Percentiles rank a stretch among this genome's conserved stretches.
Conservation (phyloP, 2,113 vertebrate genomes). For the Ceratotherium simum region DNA sequence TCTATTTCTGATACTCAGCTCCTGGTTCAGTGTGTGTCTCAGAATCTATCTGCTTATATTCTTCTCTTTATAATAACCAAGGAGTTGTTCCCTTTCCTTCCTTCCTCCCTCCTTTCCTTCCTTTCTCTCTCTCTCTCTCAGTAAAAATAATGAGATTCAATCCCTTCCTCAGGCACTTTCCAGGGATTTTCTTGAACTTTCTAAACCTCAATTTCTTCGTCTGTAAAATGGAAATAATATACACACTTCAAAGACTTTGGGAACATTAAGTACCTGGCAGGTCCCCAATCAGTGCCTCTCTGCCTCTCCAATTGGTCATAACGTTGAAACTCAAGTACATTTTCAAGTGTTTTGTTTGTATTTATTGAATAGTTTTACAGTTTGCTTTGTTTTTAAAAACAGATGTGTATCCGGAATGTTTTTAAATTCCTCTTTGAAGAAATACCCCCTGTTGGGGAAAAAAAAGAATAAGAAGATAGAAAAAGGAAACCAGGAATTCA, state of each 20-base stretch:
- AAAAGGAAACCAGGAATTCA: not conserved
- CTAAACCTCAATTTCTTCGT: not conserved
- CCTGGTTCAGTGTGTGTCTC: not conserved
- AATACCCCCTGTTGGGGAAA: not conserved
- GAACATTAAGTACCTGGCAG: not conserved
- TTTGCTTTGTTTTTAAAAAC: constrained; percentile 12
- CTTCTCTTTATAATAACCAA: not conserved
- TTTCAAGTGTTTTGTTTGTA: not conserved
- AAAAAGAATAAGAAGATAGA: not conserved
- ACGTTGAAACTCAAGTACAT: not conserved
- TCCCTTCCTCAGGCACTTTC: not conserved
- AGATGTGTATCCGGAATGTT: not conserved
- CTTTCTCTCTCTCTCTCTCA: not conserved
- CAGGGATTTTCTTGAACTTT: not conserved
- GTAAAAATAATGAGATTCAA: not conserved
- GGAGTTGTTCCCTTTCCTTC: not conserved
- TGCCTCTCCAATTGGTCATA: not conserved
- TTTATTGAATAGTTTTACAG: not conserved
- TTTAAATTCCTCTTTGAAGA: constrained; percentile 54
- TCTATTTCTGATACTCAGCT: not conserved
- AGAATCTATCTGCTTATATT: not conserved
- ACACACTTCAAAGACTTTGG: not conserved
- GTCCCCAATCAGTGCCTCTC: not conserved
- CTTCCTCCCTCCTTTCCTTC: not conserved
- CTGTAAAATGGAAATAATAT: not conserved